Conservation (phyloP, 2,113 vertebrate genomes). For the Neofelis nebulosa region DNA sequence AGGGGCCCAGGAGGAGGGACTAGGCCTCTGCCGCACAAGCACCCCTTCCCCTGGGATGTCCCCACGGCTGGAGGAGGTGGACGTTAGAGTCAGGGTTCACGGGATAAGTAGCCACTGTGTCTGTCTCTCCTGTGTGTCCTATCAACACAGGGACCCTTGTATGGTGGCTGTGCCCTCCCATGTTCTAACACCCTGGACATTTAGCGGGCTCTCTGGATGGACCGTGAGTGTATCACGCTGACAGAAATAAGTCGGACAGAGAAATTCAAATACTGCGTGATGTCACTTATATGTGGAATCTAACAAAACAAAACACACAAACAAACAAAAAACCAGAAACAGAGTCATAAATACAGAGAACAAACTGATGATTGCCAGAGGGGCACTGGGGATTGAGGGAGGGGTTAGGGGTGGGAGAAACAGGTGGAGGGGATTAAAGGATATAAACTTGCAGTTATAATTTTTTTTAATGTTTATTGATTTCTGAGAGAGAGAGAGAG, state of each 20-base stretch:
- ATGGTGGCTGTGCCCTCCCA: neutral
- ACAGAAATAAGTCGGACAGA: neutral
- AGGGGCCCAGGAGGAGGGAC: accelerated
- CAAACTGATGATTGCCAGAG: neutral
- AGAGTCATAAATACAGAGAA: neutral
- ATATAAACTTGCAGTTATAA: neutral
- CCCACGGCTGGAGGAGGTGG: accelerated
- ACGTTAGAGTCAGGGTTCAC: accelerated
- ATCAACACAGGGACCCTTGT: no score
- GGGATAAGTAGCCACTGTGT: accelerated
- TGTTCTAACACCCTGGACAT: neutral
- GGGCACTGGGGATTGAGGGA: neutral
- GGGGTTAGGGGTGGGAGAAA: neutral
- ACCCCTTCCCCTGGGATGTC: neutral
- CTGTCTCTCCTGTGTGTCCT: neutral
- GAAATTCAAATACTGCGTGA: neutral
- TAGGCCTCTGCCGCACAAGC: accelerated
- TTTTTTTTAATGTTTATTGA: no score
- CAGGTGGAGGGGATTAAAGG: neutral
- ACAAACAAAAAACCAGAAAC: neutral
- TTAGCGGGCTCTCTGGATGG: neutral
- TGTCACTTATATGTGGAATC: neutral
- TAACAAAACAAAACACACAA: neutral
- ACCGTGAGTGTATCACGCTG: neutral
- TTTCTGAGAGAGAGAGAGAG: no score